A percentile compares a stretch with the other conserved stretches of the same genome.
These are phyloP conservation scores for Phyllostomus hastatus DNA, from an alignment of 2,113 vertebrate genomes.

Conservation along the genomic window DNA sequence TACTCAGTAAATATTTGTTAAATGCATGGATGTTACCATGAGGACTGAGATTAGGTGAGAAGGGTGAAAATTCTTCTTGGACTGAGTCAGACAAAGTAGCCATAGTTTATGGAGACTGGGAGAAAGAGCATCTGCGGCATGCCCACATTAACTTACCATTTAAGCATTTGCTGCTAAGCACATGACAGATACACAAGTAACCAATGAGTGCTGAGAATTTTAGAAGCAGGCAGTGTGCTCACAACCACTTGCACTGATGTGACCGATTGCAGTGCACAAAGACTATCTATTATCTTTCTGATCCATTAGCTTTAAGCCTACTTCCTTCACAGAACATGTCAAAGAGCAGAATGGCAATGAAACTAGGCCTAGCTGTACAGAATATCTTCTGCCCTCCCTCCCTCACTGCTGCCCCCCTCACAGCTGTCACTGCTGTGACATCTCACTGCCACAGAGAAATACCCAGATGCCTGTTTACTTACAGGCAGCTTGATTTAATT, in stretches of 20 bases:
- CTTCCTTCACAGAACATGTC: neutral
- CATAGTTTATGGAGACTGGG: neutral
- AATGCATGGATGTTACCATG: neutral
- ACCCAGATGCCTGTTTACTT: neutral
- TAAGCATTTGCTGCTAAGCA: neutral
- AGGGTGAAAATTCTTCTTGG: neutral
- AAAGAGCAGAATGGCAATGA: neutral
- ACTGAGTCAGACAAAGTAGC: neutral
- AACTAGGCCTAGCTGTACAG: neutral
- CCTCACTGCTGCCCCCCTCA: neutral
- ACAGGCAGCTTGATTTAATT: neutral
- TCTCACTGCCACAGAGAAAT: neutral
- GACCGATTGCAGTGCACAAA: neutral
- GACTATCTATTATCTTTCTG: neutral
- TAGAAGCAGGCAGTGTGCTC: neutral
- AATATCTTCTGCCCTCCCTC: neutral
- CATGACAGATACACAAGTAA: neutral
- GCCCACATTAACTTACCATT: neutral
- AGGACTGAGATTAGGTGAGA: neutral
- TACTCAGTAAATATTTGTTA: neutral
- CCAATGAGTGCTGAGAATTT: neutral
- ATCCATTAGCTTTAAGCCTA: neutral
- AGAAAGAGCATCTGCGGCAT: neutral
- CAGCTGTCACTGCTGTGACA: too few relatives aligned
- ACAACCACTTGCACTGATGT: neutral